These are phyloP conservation scores for Silvanus unidentatus DNA, from an alignment of 2,888 invertebrate genomes.

Conservation along the genomic window DNA sequence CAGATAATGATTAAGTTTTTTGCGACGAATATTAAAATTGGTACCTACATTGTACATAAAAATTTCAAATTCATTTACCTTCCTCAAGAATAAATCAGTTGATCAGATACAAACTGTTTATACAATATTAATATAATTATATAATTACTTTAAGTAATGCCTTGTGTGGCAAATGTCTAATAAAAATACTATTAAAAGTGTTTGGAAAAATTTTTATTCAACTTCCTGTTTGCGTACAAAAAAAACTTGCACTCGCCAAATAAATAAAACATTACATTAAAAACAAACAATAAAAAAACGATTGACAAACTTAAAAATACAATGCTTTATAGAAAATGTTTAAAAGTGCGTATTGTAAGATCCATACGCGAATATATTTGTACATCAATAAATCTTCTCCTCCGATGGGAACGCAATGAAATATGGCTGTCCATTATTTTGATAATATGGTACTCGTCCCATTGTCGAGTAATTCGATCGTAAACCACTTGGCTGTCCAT, in stretches of 20 bases:
- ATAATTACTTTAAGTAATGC: slow-evolving; percentile 23
- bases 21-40: slow-evolving; percentile 13
- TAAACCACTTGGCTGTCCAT: slow-evolving; percentile 35
- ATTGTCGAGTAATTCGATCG: slow-evolving; percentile 56
- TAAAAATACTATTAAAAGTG: slow-evolving; percentile 24
- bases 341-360: too few relatives aligned
- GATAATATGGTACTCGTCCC: slow-evolving; percentile 55
- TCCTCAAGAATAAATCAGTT: slow-evolving; percentile 15
- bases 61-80: too few relatives aligned
- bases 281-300: neutral
- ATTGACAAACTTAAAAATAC: neutral
- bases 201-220: slow-evolving; percentile 5
- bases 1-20: slow-evolving; percentile 14
- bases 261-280: neutral
- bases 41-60: slow-evolving; percentile 16
- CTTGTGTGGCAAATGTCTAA: slow-evolving; percentile 25
- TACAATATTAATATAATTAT: slow-evolving; percentile 23
- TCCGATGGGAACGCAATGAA: slow-evolving; percentile 58
- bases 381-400: slow-evolving; percentile 57
- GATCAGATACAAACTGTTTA: slow-evolving; percentile 30
- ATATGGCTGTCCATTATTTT: slow-evolving; percentile 50
- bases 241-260: too few relatives aligned
- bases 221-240: too few relatives aligned
- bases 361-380: too few relatives aligned
- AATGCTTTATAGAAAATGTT: too few relatives aligned